Conservation (phyloP, 2,888 invertebrate species). For the Nematopogon swammerdamellus region DNA sequence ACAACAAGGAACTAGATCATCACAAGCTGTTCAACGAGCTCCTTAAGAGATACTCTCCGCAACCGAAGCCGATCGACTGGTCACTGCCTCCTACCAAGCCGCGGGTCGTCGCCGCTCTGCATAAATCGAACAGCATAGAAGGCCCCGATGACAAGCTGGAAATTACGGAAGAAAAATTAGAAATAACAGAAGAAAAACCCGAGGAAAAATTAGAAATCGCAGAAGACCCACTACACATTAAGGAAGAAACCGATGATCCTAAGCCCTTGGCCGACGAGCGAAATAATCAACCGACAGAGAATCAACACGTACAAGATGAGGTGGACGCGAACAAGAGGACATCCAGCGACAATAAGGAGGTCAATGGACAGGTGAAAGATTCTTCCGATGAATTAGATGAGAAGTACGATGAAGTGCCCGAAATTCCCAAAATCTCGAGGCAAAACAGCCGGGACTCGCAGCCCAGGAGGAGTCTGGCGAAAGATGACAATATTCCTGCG, state of each 20-base stretch:
- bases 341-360: conserved; percentile 14
- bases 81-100: conserved; percentile 44
- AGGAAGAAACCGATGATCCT: not conserved
- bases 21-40: conserved; percentile 45
- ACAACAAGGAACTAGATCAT: conserved; percentile 31
- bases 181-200: conserved; percentile 28
- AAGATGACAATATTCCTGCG: conserved; percentile 33
- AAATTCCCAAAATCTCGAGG: conserved; percentile 29
- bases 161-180: conserved; percentile 12
- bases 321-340: conserved; percentile 18
- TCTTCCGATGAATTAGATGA: conserved; percentile 27
- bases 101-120: conserved; percentile 39
- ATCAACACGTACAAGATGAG: conserved; percentile 16
- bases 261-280: no score
- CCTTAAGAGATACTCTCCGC: conserved; percentile 45
- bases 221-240: not conserved
- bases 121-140: conserved; percentile 34
- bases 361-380: not conserved
- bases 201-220: conserved; percentile 7
- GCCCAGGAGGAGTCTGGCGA: conserved; percentile 20
- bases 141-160: conserved; percentile 21
- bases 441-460: conserved; percentile 29
- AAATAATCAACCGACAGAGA: not conserved
- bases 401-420: conserved; percentile 38
- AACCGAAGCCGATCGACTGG: conserved; percentile 45